A percentile compares a stretch with the other conserved stretches of the same genome.
Evolutionary conservation across 1,140 invertebrate species (phyloP).

Genomic region (Brachionus angularis): DNA sequence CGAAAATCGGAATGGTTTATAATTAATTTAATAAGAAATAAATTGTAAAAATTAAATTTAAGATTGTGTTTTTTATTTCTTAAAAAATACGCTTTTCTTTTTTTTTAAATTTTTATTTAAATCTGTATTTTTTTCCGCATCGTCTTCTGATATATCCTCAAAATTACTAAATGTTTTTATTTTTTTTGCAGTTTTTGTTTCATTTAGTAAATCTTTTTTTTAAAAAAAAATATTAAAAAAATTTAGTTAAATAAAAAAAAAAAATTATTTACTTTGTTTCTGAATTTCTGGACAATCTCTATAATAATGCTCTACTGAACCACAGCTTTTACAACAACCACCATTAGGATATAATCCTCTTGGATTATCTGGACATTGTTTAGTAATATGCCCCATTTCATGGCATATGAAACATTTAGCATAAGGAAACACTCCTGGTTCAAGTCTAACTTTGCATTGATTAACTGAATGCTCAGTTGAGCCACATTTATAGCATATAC

Average conservation of each 20-base stretch:
- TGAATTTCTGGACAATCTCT: constrained; percentile 69
- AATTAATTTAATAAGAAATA: too few species aligned
- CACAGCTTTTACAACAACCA: constrained; percentile 74
- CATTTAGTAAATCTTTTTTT: constrained; percentile 2
- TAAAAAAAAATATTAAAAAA: neutral
- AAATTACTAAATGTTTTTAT: constrained; percentile 14
- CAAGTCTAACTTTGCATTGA: constrained; percentile 53
- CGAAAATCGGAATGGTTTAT: too few species aligned
- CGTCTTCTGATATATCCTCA: constrained; percentile 24
- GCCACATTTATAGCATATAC: constrained; percentile 60
- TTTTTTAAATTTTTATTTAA: neutral
- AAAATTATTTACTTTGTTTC: constrained; percentile 6
- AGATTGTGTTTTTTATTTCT: too few species aligned
- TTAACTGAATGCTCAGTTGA: constrained; percentile 55
- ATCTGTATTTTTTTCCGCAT: neutral
- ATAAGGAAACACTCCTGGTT: constrained; percentile 66
- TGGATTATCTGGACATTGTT: constrained; percentile 58
- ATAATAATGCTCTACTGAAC: constrained; percentile 76
- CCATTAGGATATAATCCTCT: constrained; percentile 81
- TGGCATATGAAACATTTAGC: constrained; percentile 64
- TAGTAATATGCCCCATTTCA: constrained; percentile 57
- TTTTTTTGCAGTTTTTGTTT: constrained; percentile 25
- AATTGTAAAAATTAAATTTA: too few species aligned
- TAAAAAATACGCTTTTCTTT: constrained; percentile 10
- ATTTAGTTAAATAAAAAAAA: constrained; percentile 2